Conservation (phyloP, 2,113 vertebrate species). For the Microtus ochrogaster region DNA sequence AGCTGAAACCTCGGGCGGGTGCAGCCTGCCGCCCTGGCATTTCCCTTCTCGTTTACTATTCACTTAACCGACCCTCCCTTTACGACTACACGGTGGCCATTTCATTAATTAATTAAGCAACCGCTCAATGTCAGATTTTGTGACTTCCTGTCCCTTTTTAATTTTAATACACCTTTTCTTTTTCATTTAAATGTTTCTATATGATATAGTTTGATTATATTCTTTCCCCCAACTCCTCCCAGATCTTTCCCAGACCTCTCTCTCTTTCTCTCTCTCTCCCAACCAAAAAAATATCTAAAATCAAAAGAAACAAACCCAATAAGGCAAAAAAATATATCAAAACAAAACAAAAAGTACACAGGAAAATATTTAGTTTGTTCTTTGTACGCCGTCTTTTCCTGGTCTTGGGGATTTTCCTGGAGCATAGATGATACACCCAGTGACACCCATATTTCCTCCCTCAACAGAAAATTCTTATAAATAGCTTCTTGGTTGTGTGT, state of each 20-base stretch:
- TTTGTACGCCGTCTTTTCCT: background rate
- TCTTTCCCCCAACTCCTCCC: background rate
- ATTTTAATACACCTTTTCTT: background rate
- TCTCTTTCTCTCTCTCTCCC: too few relatives aligned
- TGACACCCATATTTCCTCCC: background rate
- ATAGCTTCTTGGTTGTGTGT: background rate
- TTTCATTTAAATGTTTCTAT: background rate
- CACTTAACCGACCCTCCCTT: background rate
- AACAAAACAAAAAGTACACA: background rate
- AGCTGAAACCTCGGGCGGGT: background rate
- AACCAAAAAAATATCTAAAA: background rate
- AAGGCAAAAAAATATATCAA: background rate
- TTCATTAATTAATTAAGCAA: constrained; percentile 34
- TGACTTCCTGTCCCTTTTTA: constrained; percentile 7
- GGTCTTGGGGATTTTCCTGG: background rate
- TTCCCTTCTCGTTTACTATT: constrained; percentile 44
- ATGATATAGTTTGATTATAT: background rate
- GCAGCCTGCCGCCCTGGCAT: constrained; percentile 8
- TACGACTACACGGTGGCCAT: background rate
- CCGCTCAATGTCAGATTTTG: background rate
- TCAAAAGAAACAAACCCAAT: background rate
- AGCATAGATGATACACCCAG: too few relatives aligned
- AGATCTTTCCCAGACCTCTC: background rate
- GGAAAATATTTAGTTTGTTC: background rate
- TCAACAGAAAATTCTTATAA: background rate